Base-by-base conservation (phyloP, 2,888 invertebrate genomes). In the Lasioglossum malachurum region DNA sequence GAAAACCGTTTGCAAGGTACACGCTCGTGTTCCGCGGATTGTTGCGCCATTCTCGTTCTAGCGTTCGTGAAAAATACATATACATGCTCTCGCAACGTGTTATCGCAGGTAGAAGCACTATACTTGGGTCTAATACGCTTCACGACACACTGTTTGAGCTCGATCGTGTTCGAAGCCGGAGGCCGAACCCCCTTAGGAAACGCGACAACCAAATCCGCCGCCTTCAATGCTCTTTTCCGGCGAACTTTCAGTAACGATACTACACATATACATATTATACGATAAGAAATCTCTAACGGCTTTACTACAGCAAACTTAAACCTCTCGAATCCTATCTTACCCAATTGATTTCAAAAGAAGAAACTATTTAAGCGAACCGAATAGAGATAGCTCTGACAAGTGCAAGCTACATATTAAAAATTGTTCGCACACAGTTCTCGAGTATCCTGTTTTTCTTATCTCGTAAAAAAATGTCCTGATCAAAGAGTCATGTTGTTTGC, bases 181-280 rank as follows among this genome's bases (percentile, higher is more conserved):
- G 81, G 87, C 14, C 88, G 90, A 78, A 89, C 89, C 38, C 83
- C 92, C 0, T 81, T 89, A 12, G 90, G 88, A 35, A 90, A 89
- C 35, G 83, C 92, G 8, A 81, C 89, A 16, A 90, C 90, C 7
- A 93, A 91, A 89, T 89, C 94, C 0, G 88, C 87, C 1, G 83
- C 89, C 16, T 94, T 94, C 64, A 91, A 93, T 64, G 79, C 91
- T 3, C 87, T 93, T 64, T 93, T 93, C 78, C 92, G 92, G 14
- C 91, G 92, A 77, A 90, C 79, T 79, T 93, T 92, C 74, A 92
- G 93, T 93, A 90, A 92, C 12, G 46, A 75, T 69, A 3, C 27
- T 71, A 35, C 4, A 31, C 4, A 35, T 35, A 35, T 4, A n/a
- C n/a, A n/a, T n/a, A n/a, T n/a, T 2, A 3, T 3, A 46, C 16